Evolutionary conservation across 2,888 invertebrate species (phyloP), one percentile per base, ranked within the genome.

Genomic region (Unio delphinus): DNA sequence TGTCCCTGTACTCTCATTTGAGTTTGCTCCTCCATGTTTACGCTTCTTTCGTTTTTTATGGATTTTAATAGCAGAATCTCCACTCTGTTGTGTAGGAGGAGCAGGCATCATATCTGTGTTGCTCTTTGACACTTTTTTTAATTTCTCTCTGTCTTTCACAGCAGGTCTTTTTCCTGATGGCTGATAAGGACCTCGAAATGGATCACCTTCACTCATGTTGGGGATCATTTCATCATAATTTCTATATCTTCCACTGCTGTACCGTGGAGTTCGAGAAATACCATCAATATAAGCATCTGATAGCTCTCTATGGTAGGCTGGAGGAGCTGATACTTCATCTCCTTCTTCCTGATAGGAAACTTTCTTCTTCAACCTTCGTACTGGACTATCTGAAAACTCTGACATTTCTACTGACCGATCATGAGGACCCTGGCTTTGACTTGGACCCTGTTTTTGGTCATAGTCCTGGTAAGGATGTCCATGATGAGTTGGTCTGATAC

Each of bases 151-250:
- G 23, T 55, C 56, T 60, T 70, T 72, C 17, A 67, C 70, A 57
- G 60, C 17, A 1, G 75, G 67, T 18, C 67, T 58, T 65, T 81
- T 81, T 18, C 77, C 80, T 45, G 81, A 79, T 20, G 81, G 76
- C 58, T 69, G 34, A 69, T 80, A 81, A 6, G 80, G 68, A 4
- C 80, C 82, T 58, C 72, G 68, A 62, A 82, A 80, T 55, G 83
- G 83, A 65, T 83, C 84, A 11, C 74, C 71, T 55, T 72, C 70
- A 34, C 71, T 74, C 69, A 83, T 65, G 34, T 75, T 66, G 2
- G 69, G 69, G 18, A 81, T 54, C 74, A 80, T 82, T 17, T 81
- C 80, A 70, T 79, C 80, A 65, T 83, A 83, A 55, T 73, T 76
- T 45, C 78, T 78, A 28, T 77, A 73, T 23, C 75, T 69, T 26